These are phyloP conservation scores for Lepidocolaptes lacrymiger DNA, from an alignment of 2,797 vertebrate species.

Conservation along the genomic window DNA sequence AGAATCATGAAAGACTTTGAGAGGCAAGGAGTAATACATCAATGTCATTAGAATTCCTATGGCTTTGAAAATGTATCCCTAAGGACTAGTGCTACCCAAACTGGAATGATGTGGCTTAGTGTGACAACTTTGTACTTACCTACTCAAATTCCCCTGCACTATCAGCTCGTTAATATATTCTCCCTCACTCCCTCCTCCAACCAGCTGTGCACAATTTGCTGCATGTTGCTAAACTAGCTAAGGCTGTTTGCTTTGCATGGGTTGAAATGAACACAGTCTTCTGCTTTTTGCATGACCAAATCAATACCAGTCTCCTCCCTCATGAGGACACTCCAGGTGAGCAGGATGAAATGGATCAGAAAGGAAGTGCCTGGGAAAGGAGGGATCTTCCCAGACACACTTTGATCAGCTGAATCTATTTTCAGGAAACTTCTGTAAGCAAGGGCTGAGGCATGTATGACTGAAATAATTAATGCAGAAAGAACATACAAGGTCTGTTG, in stretches of 20 bases:
- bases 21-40: background rate
- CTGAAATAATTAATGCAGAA: slow-evolving; percentile 3
- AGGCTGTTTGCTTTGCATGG: background rate
- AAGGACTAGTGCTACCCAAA: background rate
- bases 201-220: background rate
- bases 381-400: background rate
- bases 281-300: background rate
- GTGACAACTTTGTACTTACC: background rate
- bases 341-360: background rate
- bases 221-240: background rate
- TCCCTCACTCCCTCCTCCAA: background rate
- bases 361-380: background rate
- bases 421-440: background rate
- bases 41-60: slow-evolving; percentile 15
- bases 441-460: background rate
- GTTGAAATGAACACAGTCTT: background rate
- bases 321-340: background rate
- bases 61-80: slow-evolving; percentile 15
- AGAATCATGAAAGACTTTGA: background rate
- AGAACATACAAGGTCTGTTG: background rate
- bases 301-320: background rate
- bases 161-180: background rate
- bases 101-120: background rate
- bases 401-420: background rate
- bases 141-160: background rate